These are phyloP conservation scores for Cordilura impudica DNA, from an alignment of 2,888 invertebrate genomes.

Conservation along the genomic window DNA sequence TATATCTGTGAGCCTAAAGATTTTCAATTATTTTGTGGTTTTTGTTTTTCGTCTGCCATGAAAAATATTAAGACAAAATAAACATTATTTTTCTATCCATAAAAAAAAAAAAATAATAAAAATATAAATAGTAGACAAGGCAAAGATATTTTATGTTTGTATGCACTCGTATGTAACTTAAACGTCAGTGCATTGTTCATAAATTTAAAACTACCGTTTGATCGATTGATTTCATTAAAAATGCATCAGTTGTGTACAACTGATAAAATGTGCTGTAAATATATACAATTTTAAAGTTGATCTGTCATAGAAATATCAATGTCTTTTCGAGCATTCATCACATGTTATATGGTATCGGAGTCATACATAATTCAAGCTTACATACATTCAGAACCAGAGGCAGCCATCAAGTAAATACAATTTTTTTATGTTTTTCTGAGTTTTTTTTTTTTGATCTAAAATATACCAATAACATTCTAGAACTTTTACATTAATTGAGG, in stretches of 20 bases:
- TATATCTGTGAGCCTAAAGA: conserved; percentile 13
- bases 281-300: conserved; percentile 62
- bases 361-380: too few species aligned
- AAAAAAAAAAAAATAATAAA: too few species aligned
- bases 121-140: neutral
- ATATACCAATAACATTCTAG: too few species aligned
- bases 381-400: too few species aligned
- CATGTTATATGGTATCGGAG: too few species aligned
- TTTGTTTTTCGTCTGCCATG: conserved; percentile 4
- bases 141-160: conserved; percentile 1
- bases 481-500: too few species aligned
- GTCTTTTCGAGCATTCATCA: conserved; percentile 27
- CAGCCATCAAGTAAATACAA: too few species aligned
- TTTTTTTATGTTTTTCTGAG: too few species aligned
- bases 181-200: conserved; percentile 36
- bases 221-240: conserved; percentile 77
- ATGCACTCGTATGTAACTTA: neutral
- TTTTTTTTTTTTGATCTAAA: too few species aligned
- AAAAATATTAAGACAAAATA: conserved; percentile 24
- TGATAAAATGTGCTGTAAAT: conserved; percentile 63
- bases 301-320: conserved; percentile 72
- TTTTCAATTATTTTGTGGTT: conserved; percentile 20
- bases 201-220: conserved; percentile 64
- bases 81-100: conserved; percentile 18
- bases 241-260: conserved; percentile 73